Percentiles rank a stretch among this genome's conserved stretches.
Evolutionary conservation across 2,113 vertebrate species (phyloP).

Genomic region (Micromys minutus): DNA sequence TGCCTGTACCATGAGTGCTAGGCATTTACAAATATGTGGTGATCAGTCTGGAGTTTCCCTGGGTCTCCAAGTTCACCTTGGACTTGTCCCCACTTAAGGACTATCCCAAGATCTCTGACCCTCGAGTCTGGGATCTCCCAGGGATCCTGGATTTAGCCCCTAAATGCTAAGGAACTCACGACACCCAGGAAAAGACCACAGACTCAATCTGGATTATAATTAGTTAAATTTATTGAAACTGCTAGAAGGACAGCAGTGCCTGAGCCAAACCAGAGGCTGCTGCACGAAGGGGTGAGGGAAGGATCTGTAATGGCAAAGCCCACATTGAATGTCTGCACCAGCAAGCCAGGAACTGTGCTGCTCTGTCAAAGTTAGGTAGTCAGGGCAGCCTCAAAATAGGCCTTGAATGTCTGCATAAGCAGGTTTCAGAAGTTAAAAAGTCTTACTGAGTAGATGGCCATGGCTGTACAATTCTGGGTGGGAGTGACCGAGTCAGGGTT

Average conservation of each 20-base stretch:
- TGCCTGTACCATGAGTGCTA: background rate
- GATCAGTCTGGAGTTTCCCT: background rate
- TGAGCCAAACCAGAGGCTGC: background rate
- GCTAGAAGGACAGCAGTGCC: background rate
- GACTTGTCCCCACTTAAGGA: background rate
- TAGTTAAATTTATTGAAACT: background rate
- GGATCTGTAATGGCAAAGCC: background rate
- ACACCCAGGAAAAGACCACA: background rate
- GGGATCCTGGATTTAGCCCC: background rate
- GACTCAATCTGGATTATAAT: background rate
- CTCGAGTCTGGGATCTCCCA: background rate
- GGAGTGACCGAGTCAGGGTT: background rate
- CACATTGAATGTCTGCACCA: background rate
- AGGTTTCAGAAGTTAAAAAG: background rate
- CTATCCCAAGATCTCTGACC: background rate
- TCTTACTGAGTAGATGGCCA: background rate
- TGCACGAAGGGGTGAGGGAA: background rate
- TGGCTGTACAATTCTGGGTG: background rate
- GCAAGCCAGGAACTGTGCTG: background rate
- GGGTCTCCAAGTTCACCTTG: background rate
- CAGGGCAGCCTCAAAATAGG: background rate
- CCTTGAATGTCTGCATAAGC: background rate
- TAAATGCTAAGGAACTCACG: background rate
- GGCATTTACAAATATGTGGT: background rate
- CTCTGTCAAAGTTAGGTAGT: background rate